Base-by-base conservation (phyloP, 2,888 invertebrate species). In the Drosophila greeni region DNA sequence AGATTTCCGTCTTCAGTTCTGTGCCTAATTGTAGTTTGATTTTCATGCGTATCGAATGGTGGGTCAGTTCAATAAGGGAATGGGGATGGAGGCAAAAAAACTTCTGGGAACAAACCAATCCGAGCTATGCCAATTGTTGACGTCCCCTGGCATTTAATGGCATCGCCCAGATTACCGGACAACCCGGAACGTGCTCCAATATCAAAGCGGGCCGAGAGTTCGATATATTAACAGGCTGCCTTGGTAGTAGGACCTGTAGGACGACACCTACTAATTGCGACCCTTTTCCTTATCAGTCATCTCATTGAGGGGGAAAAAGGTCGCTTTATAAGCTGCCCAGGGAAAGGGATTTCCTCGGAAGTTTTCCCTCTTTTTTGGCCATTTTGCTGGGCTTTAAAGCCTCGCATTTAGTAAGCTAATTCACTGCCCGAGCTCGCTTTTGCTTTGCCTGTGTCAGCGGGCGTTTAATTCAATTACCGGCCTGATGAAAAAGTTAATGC, bases 21-120 rank as follows among this genome's bases (percentile, higher is more conserved):
- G 75, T 65, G 75, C 75, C 81, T 81, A 81, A 81, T 81, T 81
- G 81, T 84, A 72, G 75, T 82, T 84, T 81, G 85, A 81, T 81
- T 81, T 82, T 72, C 72, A 71, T 79, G 72, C 82, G 84, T 79
- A 78, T 79, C 82, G 84, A 79, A 83, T 75, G 78, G 14, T 23
- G 29, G 45, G 29, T 29, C 43, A 5, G 18, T 14, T 31, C 5
- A 20, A 20, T 18, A 0, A 5, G 3, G 40, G 8, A 3, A 29
- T 20, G 42, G 54, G 33, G 8, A 23, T 14, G 7, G 12, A 20
- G 45, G 56, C 43, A 54, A 71, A 82, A 54, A 71, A 82, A 72
- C 62, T 59, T 70, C 53, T 55, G 48, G 34, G 65, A 51, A 24
- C 23, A 45, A 61, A 47, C 48, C 66, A 58, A 67, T 68, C 58